Evolutionary conservation across 2,797 vertebrate species (phyloP).

Genomic region (Macroramphosus scolopax): DNA sequence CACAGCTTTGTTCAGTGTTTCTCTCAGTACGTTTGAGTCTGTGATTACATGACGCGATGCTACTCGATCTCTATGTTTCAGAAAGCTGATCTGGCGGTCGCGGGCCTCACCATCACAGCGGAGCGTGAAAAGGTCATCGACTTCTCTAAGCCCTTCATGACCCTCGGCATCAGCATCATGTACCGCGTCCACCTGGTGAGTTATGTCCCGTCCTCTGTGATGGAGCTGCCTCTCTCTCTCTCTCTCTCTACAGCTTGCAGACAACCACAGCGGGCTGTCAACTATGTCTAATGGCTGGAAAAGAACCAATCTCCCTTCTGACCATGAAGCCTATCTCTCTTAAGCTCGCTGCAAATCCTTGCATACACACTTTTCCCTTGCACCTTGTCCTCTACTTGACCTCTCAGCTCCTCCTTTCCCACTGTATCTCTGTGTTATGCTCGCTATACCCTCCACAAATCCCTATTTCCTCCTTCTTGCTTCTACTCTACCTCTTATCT

Average conservation of each 20-base stretch:
- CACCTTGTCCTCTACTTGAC: conserved; percentile 20
- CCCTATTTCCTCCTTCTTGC: background rate
- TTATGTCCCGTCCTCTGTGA: background rate
- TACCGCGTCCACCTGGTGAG: conserved; percentile 87
- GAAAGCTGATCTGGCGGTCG: conserved; percentile 89
- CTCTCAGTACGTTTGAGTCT: too few species aligned
- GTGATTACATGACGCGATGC: too few species aligned
- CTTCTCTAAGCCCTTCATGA: conserved; percentile 91
- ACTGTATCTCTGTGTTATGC: conserved; percentile 20
- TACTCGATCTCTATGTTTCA: too few species aligned
- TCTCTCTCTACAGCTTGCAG: conserved; percentile 8
- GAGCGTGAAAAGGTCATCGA: conserved; percentile 88
- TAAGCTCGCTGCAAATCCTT: conserved; percentile 37
- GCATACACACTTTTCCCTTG: conserved; percentile 21
- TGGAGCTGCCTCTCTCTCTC: background rate
- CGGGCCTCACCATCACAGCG: conserved; percentile 89
- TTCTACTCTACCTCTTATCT: conserved; percentile 12
- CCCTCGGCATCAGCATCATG: conserved; percentile 90
- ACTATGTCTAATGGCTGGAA: conserved; percentile 44
- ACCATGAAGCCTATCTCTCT: conserved; percentile 21
- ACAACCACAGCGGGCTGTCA: conserved; percentile 25
- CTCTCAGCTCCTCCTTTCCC: conserved; percentile 28
- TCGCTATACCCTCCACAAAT: background rate
- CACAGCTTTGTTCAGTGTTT: too few species aligned
- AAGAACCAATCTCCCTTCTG: conserved; percentile 31